phyloP scores from a whole-genome alignment of 1,140 invertebrate species.

The Vanessa atalanta region DNA sequence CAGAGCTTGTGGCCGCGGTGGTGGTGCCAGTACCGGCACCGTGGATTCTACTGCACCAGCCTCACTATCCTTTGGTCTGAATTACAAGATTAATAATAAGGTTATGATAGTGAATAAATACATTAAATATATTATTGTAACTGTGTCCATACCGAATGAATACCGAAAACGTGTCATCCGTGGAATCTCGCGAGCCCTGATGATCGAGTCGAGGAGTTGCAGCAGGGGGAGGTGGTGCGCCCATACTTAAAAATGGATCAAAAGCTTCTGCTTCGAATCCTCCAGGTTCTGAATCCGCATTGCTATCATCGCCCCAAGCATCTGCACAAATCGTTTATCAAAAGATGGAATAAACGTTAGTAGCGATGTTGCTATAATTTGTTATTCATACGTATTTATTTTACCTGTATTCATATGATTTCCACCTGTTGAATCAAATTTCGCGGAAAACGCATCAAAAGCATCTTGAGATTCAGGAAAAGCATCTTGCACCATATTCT shows the following conservation, averaged over 20 bases:
- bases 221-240: constrained; percentile 86
- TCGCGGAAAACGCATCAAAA: constrained; percentile 90
- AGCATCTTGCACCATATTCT: constrained; percentile 43
- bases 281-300: constrained; percentile 67
- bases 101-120: background rate
- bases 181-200: constrained; percentile 87
- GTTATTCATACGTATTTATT: background rate
- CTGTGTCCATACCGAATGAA: constrained; percentile 85
- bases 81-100: background rate
- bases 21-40: constrained; percentile 89
- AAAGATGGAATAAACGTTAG: constrained; percentile 3
- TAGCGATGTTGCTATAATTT: constrained; percentile 3
- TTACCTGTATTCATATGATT: constrained; percentile 65
- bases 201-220: constrained; percentile 82
- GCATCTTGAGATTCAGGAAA: constrained; percentile 82
- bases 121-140: background rate
- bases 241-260: constrained; percentile 91
- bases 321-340: constrained; percentile 38
- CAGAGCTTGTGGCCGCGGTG: constrained; percentile 82
- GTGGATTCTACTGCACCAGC: constrained; percentile 39
- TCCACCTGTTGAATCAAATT: constrained; percentile 86
- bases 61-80: constrained; percentile 83
- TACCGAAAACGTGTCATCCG: constrained; percentile 89
- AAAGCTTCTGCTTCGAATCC: constrained; percentile 89
- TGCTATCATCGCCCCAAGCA: constrained; percentile 83